Evolutionary conservation across 1,140 invertebrate species (phyloP).

Genomic region (Phocides pigmalion): DNA sequence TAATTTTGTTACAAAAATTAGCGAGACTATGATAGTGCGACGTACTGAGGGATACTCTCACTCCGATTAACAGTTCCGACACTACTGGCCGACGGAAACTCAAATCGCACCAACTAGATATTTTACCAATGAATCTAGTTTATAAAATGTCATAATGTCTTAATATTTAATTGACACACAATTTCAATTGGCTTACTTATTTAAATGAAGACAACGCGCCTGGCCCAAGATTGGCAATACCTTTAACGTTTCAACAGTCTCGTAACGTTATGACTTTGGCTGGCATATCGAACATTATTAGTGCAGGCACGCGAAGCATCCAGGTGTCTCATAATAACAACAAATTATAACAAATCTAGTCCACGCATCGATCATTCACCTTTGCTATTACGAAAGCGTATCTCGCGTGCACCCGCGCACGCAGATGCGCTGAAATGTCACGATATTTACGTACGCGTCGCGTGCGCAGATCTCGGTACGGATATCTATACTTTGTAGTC

Average conservation of each 20-base stretch:
- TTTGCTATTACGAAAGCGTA: slow-evolving; percentile 71
- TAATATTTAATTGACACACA: no score
- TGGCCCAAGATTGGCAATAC: no score
- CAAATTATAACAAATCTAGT: slow-evolving; percentile 39
- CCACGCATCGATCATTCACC: slow-evolving; percentile 67
- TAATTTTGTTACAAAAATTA: no score
- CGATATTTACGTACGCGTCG: slow-evolving; percentile 36
- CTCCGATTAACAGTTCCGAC: no score
- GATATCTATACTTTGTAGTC: neutral
- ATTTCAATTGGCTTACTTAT: no score
- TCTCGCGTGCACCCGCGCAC: slow-evolving; percentile 44
- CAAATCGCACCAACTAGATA: no score
- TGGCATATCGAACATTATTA: neutral
- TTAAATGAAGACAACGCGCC: no score
- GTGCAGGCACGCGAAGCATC: neutral
- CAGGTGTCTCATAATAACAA: neutral
- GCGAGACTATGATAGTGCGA: no score
- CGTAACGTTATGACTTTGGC: neutral
- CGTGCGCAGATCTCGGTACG: slow-evolving; percentile 29
- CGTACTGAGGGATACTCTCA: no score
- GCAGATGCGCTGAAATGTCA: slow-evolving; percentile 33
- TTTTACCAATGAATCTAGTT: no score
- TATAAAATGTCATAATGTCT: no score
- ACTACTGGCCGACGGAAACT: no score
- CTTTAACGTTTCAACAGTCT: neutral